These are phyloP conservation scores for Ooceraea biroi DNA, from an alignment of 1,140 invertebrate species.

Conservation along the genomic window DNA sequence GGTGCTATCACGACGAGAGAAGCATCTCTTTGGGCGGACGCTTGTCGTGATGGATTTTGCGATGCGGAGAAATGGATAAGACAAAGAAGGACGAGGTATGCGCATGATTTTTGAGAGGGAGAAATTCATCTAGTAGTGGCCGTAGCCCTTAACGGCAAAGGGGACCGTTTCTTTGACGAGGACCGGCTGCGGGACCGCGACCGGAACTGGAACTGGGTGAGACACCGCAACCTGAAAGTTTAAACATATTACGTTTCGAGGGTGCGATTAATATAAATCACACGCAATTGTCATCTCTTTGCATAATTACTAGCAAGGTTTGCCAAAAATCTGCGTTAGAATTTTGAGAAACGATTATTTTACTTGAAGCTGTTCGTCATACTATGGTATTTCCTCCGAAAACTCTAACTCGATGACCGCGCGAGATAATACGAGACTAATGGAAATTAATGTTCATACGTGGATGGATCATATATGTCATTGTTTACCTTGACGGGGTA, in stretches of 20 bases:
- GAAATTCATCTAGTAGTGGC: constrained; percentile 73
- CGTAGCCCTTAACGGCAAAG: constrained; percentile 73
- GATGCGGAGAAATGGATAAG: constrained; percentile 47
- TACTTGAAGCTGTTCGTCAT: background rate
- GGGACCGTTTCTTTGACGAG: constrained; percentile 79
- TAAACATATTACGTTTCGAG: too few species aligned
- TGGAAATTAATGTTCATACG: too few species aligned
- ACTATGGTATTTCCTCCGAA: too few species aligned
- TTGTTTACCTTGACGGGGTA: constrained; percentile 83
- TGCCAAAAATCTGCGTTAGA: constrained; percentile 10
- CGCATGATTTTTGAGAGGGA: constrained; percentile 33
- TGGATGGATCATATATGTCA: background rate
- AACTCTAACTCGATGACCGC: too few species aligned
- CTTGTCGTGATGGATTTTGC: constrained; percentile 73
- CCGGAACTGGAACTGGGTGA: constrained; percentile 79
- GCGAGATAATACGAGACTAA: too few species aligned
- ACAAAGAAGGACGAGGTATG: constrained; percentile 10
- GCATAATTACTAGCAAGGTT: background rate
- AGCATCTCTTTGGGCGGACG: constrained; percentile 76
- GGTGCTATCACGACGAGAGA: constrained; percentile 72
- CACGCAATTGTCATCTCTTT: too few species aligned
- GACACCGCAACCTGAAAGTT: constrained; percentile 75
- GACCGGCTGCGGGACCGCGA: constrained; percentile 79
- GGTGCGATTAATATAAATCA: too few species aligned
- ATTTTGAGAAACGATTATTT: background rate